Percentiles rank a stretch among this genome's conserved stretches.
These are phyloP conservation scores for Argya squamiceps DNA, from an alignment of 2,797 vertebrate species.

Conservation along the genomic window DNA sequence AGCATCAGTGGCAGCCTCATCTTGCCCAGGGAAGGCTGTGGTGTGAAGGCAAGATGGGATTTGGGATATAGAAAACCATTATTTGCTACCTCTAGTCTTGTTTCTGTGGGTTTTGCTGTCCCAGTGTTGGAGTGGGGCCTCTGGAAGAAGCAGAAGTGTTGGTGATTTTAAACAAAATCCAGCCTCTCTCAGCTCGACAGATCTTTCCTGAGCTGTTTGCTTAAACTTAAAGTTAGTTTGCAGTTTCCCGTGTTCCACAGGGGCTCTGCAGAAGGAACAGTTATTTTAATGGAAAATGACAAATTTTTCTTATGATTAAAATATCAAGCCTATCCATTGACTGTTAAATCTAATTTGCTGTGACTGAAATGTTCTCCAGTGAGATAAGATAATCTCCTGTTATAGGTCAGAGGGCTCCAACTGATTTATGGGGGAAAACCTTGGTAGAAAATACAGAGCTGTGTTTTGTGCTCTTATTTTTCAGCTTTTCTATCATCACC, in stretches of 20 bases:
- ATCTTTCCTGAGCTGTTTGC: not conserved
- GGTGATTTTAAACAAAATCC: not conserved
- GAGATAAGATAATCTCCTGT: constrained; percentile 74
- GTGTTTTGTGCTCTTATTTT: constrained; percentile 75
- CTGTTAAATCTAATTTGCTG: constrained; percentile 72
- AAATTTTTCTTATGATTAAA: constrained; percentile 66
- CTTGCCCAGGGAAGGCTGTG: not conserved
- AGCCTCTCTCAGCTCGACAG: not conserved
- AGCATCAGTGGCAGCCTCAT: not conserved
- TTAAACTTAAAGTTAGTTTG: not conserved
- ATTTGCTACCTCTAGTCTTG: not conserved
- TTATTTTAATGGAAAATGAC: constrained; percentile 61
- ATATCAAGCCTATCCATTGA: constrained; percentile 65
- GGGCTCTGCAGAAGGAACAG: not conserved
- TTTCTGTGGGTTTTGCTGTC: not conserved
- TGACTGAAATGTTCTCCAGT: constrained; percentile 71
- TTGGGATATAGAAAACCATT: not conserved
- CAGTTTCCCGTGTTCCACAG: not conserved
- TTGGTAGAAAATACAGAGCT: constrained; percentile 76
- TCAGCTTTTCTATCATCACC: constrained; percentile 79
- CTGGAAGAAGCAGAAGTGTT: not conserved
- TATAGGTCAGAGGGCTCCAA: constrained; percentile 71
- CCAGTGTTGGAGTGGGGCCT: not conserved
- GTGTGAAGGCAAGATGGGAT: not conserved
- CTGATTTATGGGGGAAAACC: constrained; percentile 78